Evolutionary conservation across 1,140 invertebrate genomes (phyloP).

Genomic region (Drosophila hydei): DNA sequence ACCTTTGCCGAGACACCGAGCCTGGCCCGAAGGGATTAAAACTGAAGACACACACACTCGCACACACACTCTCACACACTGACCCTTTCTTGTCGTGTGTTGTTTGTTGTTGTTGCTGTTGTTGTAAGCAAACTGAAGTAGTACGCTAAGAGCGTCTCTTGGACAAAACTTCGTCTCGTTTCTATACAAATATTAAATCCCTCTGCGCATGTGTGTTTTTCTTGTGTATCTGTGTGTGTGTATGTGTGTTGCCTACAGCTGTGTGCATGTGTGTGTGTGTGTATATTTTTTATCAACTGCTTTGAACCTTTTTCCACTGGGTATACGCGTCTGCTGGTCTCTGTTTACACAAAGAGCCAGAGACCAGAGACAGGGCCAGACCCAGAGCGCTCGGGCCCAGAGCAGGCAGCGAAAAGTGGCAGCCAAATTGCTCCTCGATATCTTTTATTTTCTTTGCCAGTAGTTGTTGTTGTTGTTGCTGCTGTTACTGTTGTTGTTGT

Average conservation of each 20-base stretch:
- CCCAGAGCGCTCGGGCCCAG: constrained; percentile 12
- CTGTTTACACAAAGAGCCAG: constrained; percentile 67
- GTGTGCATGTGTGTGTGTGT: constrained; percentile 57
- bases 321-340: constrained; percentile 39
- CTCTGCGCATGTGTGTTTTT: constrained; percentile 55
- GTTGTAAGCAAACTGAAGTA: constrained; percentile 72
- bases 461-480: constrained; percentile 43
- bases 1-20: constrained; percentile 43
- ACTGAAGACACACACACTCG: constrained; percentile 23
- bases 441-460: constrained; percentile 75
- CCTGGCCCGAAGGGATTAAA: constrained; percentile 56
- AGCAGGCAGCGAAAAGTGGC: constrained; percentile 58
- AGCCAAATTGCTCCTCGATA: constrained; percentile 82
- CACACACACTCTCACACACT: constrained; percentile 30
- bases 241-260: constrained; percentile 5
- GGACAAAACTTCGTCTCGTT: constrained; percentile 64
- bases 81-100: constrained; percentile 34
- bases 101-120: constrained; percentile 62
- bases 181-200: constrained; percentile 77
- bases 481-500: constrained; percentile 43
- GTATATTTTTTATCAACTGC: constrained; percentile 70
- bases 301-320: constrained; percentile 66
- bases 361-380: constrained; percentile 20
- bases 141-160: constrained; percentile 50
- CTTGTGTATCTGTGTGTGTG: constrained; percentile 15